Evolutionary conservation across 2,888 invertebrate genomes (phyloP), one percentile per base, ranked within the genome.

Genomic region (Eupithecia tripunctaria): DNA sequence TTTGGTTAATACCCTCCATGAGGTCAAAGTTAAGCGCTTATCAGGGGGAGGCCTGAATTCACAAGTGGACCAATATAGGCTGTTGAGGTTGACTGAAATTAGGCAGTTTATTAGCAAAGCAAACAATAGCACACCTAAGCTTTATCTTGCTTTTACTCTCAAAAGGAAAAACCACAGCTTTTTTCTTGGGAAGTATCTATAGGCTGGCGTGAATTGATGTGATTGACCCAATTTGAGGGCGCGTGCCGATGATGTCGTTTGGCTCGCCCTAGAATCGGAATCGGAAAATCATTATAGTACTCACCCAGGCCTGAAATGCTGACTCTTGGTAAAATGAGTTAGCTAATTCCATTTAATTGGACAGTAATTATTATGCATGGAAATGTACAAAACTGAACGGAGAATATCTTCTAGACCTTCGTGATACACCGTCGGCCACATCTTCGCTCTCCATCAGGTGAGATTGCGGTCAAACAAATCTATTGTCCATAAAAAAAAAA

Each of bases 161-260:
- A 25, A 1, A 56, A 56, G 25, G 12, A 56, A 25, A 25, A 56
- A 25, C 51, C 21, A 51, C 0, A n/a, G n/a, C 51, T 56, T 56
- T 56, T 56, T 51, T 51, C n/a, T 21, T 10, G 51, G 56, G 7
- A 15, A 29, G 5, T 32, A 32, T 32, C 32, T 32, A 32, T 38
- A 64, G 36, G 38, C 72, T 75, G 76, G 75, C 69, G 76, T 67
- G 67, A 36, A 81, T 82, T 84, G 81, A 82, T 82, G 85, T 82
- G 85, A 84, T 84, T 84, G 86, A 86, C 86, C 86, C 83, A 83
- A 82, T 84, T 85, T 68, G 70, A 75, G 65, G 67, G 70, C 77
- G 71, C 74, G 71, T 78, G 72, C 63, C 75, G 41, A 70, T 67
- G 68, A 66, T 71, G 76, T 71, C 79, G 76, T 71, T 70, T 68